These are phyloP conservation scores for Papilio dardanus DNA, from an alignment of 1,140 invertebrate genomes.

Conservation along the genomic window DNA sequence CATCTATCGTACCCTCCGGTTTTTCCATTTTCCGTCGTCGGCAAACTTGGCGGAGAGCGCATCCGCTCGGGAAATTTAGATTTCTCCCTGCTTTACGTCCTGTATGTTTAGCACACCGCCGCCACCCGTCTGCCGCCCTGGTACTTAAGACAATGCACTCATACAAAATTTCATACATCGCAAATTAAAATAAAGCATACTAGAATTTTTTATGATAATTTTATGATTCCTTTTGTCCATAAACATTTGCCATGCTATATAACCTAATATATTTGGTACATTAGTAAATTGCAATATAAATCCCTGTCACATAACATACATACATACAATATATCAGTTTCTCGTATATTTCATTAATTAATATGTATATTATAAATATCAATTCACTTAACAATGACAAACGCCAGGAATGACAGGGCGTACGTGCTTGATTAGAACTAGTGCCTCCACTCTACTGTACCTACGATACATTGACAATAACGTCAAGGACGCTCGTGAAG, in stretches of 20 bases:
- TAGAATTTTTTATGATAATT: neutral
- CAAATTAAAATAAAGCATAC: slow-evolving; percentile 36
- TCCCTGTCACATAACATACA: neutral
- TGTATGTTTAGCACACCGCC: slow-evolving; percentile 50
- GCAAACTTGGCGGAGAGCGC: slow-evolving; percentile 69
- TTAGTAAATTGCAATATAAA: neutral
- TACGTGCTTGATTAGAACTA: slow-evolving; percentile 32
- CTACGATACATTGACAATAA: slow-evolving; percentile 39
- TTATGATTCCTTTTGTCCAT: neutral
- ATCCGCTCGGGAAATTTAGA: slow-evolving; percentile 71
- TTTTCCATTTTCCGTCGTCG: slow-evolving; percentile 78
- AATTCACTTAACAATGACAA: slow-evolving; percentile 28
- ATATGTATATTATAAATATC: slow-evolving; percentile 34
- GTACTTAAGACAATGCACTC: slow-evolving; percentile 56
- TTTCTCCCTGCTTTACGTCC: slow-evolving; percentile 67
- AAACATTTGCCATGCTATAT: neutral
- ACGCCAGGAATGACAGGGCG: slow-evolving; percentile 4
- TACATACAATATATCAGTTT: neutral
- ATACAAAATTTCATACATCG: slow-evolving; percentile 41
- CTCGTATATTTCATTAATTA: slow-evolving; percentile 17
- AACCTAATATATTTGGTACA: neutral
- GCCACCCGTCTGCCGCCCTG: slow-evolving; percentile 49
- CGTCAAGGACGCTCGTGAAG: slow-evolving; percentile 40
- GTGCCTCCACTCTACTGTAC: slow-evolving; percentile 1
- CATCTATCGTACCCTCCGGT: slow-evolving; percentile 69